Evolutionary conservation across 1,140 invertebrate genomes (phyloP), one percentile per base, ranked within the genome.

Genomic region (Drosophila auraria): DNA sequence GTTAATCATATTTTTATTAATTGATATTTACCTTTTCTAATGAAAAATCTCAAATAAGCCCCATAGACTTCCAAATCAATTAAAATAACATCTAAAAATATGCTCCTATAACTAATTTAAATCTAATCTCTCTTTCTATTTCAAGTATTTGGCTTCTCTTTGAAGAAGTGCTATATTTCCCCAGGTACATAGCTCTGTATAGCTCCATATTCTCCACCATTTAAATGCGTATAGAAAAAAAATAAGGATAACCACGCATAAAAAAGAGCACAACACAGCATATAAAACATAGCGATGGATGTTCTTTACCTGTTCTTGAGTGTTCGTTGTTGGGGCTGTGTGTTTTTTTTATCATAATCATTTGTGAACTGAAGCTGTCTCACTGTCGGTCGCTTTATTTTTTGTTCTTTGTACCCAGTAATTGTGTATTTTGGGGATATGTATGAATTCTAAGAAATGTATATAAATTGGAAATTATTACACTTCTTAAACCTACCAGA

Each of bases 281-380:
- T 61, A 78, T 62, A 59, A 73, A 80, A 79, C 75, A 78, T 58
- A 61, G 51, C 76, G 62, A 65, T 76, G 57, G 63, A 69, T 84
- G 82, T 84, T 86, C 83, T 82, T 75, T 84, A 84, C 82, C 82
- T 84, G 82, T 86, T 84, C 59, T 53, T 50, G 23, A 64, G 72
- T 83, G 38, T 25, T 78, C 49, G 25, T 53, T 70, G 36, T 47
- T 78, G 74, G 47, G 40, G 63, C 64, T 54, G 33, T 70, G 20
- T 62, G 64, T 66, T 66, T 60, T 81, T 71, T 81, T 71, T 84
- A 84, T 82, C 83, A 82, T 86, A 82, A 84, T 84, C 82, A 86
- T 86, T 84, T 84, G 82, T 74, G 78, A 60, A 70, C 78, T 81
- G 78, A 75, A 50, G 73, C 56, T 71, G 54, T 71, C 66, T 50